These are phyloP conservation scores for Leptoclinus maculatus DNA, from an alignment of 2,797 vertebrate genomes.

Conservation along the genomic window DNA sequence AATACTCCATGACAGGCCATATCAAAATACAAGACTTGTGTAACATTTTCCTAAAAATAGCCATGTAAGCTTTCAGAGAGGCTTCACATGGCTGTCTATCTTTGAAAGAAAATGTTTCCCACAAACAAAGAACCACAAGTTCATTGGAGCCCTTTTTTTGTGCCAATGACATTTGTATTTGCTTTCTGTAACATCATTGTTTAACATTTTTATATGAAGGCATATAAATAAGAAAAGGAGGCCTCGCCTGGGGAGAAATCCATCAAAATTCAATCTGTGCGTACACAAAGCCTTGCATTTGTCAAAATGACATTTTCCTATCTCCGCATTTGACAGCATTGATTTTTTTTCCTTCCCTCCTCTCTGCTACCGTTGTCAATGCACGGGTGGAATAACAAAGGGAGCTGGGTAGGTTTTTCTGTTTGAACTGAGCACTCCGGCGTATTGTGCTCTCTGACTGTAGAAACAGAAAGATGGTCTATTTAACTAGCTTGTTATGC, in stretches of 20 bases:
- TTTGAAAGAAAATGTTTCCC: conserved; percentile 65
- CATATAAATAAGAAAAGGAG: conserved; percentile 81
- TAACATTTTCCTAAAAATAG: conserved; percentile 74
- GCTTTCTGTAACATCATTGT: conserved; percentile 83
- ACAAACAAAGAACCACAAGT: conserved; percentile 69
- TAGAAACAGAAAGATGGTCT: conserved; percentile 73
- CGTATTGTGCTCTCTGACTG: conserved; percentile 75
- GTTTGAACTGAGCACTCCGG: conserved; percentile 76
- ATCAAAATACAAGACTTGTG: conserved; percentile 70
- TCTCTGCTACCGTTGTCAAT: conserved; percentile 80
- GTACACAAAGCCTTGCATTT: conserved; percentile 85
- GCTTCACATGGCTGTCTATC: conserved; percentile 64
- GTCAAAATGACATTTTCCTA: conserved; percentile 87
- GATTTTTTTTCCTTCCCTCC: conserved; percentile 83
- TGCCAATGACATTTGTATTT: conserved; percentile 83
- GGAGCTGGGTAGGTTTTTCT: conserved; percentile 74
- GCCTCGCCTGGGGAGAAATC: conserved; percentile 82
- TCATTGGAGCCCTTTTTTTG: conserved; percentile 67
- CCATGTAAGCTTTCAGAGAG: conserved; percentile 41
- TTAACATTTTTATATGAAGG: conserved; percentile 83
- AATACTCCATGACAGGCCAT: conserved; percentile 67
- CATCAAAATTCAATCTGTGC: conserved; percentile 88
- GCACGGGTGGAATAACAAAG: conserved; percentile 83
- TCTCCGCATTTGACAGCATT: conserved; percentile 85
- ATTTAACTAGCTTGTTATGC: conserved; percentile 81